Percentiles rank a stretch among this genome's conserved stretches.
Conservation (phyloP, 1,140 invertebrate species). For the Trachelipus rathkii region DNA sequence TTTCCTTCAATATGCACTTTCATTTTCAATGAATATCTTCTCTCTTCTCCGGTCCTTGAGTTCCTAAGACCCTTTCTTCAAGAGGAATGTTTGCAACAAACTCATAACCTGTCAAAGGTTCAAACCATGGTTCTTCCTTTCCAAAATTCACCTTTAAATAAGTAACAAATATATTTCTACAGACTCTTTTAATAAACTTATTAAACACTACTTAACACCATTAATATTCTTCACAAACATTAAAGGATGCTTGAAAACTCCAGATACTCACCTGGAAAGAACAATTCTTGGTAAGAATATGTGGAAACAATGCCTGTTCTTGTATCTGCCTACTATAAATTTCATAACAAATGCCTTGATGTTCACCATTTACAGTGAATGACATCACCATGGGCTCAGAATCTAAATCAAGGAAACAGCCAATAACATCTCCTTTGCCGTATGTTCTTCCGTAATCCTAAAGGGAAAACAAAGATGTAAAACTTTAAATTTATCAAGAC, state of each 20-base stretch:
- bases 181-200: too few species aligned
- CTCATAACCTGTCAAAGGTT: conserved; percentile 57
- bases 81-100: conserved; percentile 60
- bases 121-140: conserved; percentile 50
- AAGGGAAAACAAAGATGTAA: too few species aligned
- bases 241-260: too few species aligned
- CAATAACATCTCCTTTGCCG: conserved; percentile 43
- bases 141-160: conserved; percentile 84
- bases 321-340: conserved; percentile 5
- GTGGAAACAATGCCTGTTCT: conserved; percentile 27
- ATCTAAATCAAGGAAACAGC: conserved; percentile 24
- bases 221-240: background rate
- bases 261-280: conserved; percentile 29
- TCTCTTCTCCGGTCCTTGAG: conserved; percentile 60
- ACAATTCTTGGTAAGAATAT: conserved; percentile 26
- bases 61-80: conserved; percentile 64
- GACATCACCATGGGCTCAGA: conserved; percentile 29
- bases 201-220: background rate
- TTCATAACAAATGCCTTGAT: conserved; percentile 30
- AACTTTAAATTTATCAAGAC: background rate
- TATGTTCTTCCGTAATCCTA: conserved; percentile 45
- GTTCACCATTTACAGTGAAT: conserved; percentile 28
- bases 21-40: conserved; percentile 83
- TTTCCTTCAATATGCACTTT: too few species aligned
- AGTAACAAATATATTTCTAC: background rate